These are phyloP conservation scores for Cecropterus lyciades DNA, from an alignment of 1,140 invertebrate genomes.

Conservation along the genomic window DNA sequence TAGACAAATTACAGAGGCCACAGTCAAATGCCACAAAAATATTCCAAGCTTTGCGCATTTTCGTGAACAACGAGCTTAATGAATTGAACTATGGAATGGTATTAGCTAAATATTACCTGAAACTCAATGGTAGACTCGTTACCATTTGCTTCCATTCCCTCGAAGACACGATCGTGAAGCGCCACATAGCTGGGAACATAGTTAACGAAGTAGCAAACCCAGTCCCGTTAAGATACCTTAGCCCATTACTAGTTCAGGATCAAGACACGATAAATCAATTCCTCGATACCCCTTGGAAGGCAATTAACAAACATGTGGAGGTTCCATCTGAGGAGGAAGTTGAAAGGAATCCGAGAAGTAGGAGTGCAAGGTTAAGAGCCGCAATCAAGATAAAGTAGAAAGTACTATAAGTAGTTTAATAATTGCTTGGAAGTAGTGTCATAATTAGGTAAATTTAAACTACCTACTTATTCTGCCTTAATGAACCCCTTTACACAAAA, in stretches of 20 bases:
- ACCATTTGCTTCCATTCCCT: conserved; percentile 96
- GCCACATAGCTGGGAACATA: conserved; percentile 92
- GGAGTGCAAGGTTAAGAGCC: conserved; percentile 95
- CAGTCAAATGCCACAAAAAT: conserved; percentile 95
- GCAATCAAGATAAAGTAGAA: conserved; percentile 88
- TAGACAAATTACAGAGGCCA: conserved; percentile 91
- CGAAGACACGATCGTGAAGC: conserved; percentile 97
- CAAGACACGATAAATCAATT: conserved; percentile 86
- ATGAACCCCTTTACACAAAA: too few relatives aligned
- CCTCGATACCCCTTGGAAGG: conserved; percentile 89
- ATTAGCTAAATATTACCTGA: conserved; percentile 91
- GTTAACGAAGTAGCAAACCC: conserved; percentile 87
- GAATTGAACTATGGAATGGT: conserved; percentile 96
- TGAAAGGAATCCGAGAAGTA: conserved; percentile 90
- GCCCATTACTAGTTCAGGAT: conserved; percentile 84
- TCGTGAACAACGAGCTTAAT: conserved; percentile 98
- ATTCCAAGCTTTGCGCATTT: conserved; percentile 97
- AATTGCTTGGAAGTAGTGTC: too few relatives aligned
- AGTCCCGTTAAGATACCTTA: conserved; percentile 88
- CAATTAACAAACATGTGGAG: conserved; percentile 93
- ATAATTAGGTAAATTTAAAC: too few relatives aligned
- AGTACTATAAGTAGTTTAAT: background rate
- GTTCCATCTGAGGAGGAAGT: conserved; percentile 90
- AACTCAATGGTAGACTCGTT: conserved; percentile 90
- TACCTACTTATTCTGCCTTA: too few relatives aligned